phyloP scores from a whole-genome alignment of 2,113 vertebrate species.

The Pristiophorus japonicus region DNA sequence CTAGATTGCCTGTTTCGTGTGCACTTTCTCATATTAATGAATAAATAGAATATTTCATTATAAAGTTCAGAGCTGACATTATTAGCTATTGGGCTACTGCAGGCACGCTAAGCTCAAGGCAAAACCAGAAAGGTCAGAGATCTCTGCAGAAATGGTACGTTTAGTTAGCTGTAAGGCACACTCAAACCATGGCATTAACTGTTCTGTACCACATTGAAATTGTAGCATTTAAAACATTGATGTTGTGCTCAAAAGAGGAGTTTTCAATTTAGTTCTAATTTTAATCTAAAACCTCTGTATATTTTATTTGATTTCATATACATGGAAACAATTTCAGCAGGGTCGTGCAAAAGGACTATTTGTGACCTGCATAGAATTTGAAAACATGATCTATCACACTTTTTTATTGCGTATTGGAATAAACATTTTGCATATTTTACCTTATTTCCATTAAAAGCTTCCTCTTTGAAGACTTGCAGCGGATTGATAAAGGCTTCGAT shows the following conservation, averaged over 20 bases:
- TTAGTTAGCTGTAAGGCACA: not conserved
- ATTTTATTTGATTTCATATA: not conserved
- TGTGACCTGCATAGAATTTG: conserved; percentile 6
- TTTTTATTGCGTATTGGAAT: not conserved
- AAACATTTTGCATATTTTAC: conserved; percentile 27
- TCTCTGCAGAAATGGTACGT: not conserved
- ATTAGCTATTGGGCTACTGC: not conserved
- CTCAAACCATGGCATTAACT: not conserved
- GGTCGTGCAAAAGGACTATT: not conserved
- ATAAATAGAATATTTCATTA: not conserved
- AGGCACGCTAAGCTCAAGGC: not conserved
- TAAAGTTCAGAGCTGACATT: not conserved
- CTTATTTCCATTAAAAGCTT: conserved; percentile 24
- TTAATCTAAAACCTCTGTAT: not conserved
- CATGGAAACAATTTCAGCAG: not conserved
- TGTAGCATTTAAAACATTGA: not conserved
- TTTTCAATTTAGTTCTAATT: not conserved
- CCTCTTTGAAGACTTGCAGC: conserved; percentile 21
- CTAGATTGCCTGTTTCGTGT: not conserved
- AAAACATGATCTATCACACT: not conserved
- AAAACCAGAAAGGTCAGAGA: not conserved
- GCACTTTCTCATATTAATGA: not conserved
- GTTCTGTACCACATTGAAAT: not conserved
- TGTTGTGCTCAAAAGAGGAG: not conserved
- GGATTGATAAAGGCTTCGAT: conserved; percentile 39